Evolutionary conservation across 2,113 vertebrate genomes (phyloP).

Genomic region (Neogobius melanostomus): DNA sequence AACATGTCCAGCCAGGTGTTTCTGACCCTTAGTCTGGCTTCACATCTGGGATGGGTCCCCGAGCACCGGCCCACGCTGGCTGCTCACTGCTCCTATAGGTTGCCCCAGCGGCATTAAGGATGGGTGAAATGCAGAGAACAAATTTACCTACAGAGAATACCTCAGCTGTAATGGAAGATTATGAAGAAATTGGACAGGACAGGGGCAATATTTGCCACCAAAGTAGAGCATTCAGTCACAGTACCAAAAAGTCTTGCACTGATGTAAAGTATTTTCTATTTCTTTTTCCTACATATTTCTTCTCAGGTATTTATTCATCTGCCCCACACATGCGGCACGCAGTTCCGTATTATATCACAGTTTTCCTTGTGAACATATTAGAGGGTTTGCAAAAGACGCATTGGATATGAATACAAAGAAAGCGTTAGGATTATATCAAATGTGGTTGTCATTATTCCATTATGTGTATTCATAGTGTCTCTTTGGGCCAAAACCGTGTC

Average conservation of each 20-base stretch:
- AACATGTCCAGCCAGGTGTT: too few species aligned
- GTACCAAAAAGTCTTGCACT: conserved; percentile 39
- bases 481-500: conserved; percentile 3
- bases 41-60: too few species aligned
- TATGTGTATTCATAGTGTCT: conserved; percentile 3
- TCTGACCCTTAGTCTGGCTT: too few species aligned
- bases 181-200: conserved; percentile 4
- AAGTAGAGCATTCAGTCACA: conserved; percentile 15
- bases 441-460: conserved; percentile 17
- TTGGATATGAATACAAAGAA: conserved; percentile 14
- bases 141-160: too few species aligned
- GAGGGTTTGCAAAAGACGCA: conserved; percentile 12
- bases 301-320: conserved; percentile 56
- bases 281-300: conserved; percentile 52
- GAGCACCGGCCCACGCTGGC: too few species aligned
- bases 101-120: too few species aligned
- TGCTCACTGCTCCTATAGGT: too few species aligned
- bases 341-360: conserved; percentile 25
- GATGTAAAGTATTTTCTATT: conserved; percentile 33
- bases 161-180: conserved; percentile 7
- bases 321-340: conserved; percentile 56
- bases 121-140: too few species aligned
- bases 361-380: conserved; percentile 35
- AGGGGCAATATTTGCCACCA: conserved; percentile 15
- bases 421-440: neutral